A percentile compares a stretch with the other conserved stretches of the same genome.
Evolutionary conservation across 2,113 vertebrate genomes (phyloP).

Genomic region (Acrocephalus kingi): DNA sequence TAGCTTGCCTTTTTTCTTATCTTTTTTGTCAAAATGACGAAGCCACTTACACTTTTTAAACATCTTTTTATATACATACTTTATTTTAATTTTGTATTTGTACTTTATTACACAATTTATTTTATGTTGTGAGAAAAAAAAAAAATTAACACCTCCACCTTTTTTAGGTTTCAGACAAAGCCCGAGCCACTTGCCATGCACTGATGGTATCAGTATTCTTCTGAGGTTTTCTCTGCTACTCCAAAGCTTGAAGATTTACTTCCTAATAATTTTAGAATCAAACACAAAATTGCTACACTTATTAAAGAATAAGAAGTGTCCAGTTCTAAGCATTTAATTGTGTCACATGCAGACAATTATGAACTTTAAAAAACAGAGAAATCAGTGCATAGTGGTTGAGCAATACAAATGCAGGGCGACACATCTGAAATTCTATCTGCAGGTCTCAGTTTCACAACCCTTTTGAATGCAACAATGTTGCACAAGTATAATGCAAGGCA

Average conservation of each 20-base stretch:
- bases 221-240: neutral
- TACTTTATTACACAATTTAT: neutral
- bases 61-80: neutral
- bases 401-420: neutral
- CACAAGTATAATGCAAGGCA: conserved; percentile 13
- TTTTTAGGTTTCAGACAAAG: neutral
- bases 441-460: neutral
- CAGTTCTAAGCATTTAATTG: neutral
- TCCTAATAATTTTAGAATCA: neutral
- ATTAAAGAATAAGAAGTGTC: neutral
- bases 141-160: neutral
- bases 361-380: neutral
- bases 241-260: neutral
- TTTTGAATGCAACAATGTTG: neutral
- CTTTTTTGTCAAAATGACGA: neutral
- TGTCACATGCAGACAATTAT: neutral
- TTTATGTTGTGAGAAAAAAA: neutral
- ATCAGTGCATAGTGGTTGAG: neutral
- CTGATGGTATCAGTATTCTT: rapidly evolving
- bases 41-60: neutral
- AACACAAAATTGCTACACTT: neutral
- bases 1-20: neutral
- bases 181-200: neutral
- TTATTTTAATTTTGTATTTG: neutral
- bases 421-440: neutral